Base-by-base conservation (phyloP, 2,797 vertebrate genomes). In the Loris lydekkerianus region DNA sequence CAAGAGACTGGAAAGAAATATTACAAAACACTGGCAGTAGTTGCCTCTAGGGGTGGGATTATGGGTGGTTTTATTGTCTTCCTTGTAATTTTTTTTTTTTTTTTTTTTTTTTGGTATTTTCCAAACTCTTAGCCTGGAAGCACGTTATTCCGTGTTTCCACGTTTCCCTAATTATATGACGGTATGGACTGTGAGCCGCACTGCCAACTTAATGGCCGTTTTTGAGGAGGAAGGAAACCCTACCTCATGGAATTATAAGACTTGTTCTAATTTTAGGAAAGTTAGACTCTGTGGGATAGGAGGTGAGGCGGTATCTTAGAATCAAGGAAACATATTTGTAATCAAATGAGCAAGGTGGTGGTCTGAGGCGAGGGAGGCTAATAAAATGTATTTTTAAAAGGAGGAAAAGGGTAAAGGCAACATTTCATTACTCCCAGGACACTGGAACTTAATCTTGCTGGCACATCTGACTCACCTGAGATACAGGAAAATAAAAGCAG, bases 181-280 rank as follows among this genome's bases (percentile, higher is more conserved):
- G 0, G 34, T 67, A 0, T 34, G 43, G 81, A 15, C 67, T 49
- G 2, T n/a, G 61, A 65, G 31, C 15, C 7, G 6, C 4, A 4
- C 29, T 29, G 9, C 56, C 58, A 65, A 67, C 10, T 21, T 4
- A 31, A 67, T 1, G 76, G 87, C 21, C 49, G 21, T 61, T 80
- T 63, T 61, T 27, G 21, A 17, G 72, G 86, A 73, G 85, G 70
- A 56, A 81, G n/a, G 37, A 83, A 83, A 80, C 1, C 15, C 14
- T 34, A 18, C 40, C 40, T n/a, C 7, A 2, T 29, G 31, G 61
- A 58, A 60, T 25, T 76, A 9, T 56, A 53, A 84, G 31, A 60
- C 34, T 86, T 75, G n/a, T 67, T 60, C 53, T 53, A 37, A 31
- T 91, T 80, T 80, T 56, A 60, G 65, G n/a, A 92, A 93, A 89